Conservation (phyloP, 2,888 invertebrate species). For the Agonopterix heracliana region DNA sequence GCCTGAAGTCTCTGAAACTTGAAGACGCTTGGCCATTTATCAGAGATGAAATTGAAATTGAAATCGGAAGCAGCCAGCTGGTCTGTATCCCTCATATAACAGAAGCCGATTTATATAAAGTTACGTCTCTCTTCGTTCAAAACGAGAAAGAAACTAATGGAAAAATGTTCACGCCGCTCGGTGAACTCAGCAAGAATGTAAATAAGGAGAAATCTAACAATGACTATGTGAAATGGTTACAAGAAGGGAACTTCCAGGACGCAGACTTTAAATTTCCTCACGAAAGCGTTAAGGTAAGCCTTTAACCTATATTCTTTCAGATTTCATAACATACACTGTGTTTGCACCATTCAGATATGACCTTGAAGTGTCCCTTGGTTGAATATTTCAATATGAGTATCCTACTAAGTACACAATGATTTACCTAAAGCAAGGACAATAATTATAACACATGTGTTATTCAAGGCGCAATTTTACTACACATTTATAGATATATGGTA, state of each 20-base stretch:
- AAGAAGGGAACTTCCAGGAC: constrained; percentile 52
- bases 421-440: no score
- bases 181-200: constrained; percentile 56
- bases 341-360: constrained; percentile 13
- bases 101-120: constrained; percentile 66
- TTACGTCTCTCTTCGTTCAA: constrained; percentile 65
- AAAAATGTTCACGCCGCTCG: constrained; percentile 67
- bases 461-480: no score
- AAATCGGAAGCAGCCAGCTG: constrained; percentile 68
- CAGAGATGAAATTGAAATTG: constrained; percentile 69
- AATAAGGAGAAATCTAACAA: constrained; percentile 56
- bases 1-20: constrained; percentile 61
- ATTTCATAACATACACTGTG: background rate
- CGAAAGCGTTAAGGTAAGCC: constrained; percentile 60
- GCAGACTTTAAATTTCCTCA: constrained; percentile 64
- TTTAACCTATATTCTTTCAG: background rate
- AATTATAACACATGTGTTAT: no score
- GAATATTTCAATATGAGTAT: background rate
- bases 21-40: constrained; percentile 74
- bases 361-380: constrained; percentile 28
- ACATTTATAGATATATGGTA: no score
- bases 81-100: constrained; percentile 73
- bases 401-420: no score
- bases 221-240: constrained; percentile 57
- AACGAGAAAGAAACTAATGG: constrained; percentile 66